phyloP scores from a whole-genome alignment of 2,113 vertebrate genomes.

The Corydoras sp. region DNA sequence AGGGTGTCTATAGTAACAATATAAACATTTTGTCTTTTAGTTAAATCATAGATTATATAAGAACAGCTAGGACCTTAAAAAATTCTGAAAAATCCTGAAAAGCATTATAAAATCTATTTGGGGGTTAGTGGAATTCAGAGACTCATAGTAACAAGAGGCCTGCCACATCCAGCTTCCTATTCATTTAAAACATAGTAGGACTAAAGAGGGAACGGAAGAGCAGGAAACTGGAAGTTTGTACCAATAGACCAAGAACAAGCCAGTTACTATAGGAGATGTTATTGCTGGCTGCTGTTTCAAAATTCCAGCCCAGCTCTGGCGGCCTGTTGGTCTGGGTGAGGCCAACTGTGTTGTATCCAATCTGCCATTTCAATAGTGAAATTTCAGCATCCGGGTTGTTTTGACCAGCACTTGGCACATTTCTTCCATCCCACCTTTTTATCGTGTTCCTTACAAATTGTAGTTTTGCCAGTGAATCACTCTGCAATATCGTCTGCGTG shows the following conservation, averaged over 20 bases:
- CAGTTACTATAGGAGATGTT: slow-evolving; percentile 49
- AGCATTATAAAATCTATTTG: too few relatives aligned
- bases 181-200: slow-evolving; percentile 1
- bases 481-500: slow-evolving; percentile 68
- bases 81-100: too few relatives aligned
- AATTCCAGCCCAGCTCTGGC: slow-evolving; percentile 53
- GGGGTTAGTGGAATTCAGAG: too few relatives aligned
- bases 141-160: not conserved
- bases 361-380: not conserved
- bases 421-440: not conserved
- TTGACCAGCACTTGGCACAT: not conserved
- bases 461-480: slow-evolving; percentile 60
- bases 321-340: slow-evolving; percentile 34
- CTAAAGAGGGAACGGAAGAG: slow-evolving; percentile 9
- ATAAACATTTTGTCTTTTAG: too few relatives aligned
- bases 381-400: not conserved
- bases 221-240: slow-evolving; percentile 11
- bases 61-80: too few relatives aligned
- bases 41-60: too few relatives aligned
- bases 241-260: slow-evolving; percentile 29
- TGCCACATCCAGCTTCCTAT: not conserved
- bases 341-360: not conserved
- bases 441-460: slow-evolving; percentile 11
- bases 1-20: too few relatives aligned
- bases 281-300: slow-evolving; percentile 54